Conservation (phyloP, 1,140 invertebrate genomes). For the Hylaeus anthracinus region DNA sequence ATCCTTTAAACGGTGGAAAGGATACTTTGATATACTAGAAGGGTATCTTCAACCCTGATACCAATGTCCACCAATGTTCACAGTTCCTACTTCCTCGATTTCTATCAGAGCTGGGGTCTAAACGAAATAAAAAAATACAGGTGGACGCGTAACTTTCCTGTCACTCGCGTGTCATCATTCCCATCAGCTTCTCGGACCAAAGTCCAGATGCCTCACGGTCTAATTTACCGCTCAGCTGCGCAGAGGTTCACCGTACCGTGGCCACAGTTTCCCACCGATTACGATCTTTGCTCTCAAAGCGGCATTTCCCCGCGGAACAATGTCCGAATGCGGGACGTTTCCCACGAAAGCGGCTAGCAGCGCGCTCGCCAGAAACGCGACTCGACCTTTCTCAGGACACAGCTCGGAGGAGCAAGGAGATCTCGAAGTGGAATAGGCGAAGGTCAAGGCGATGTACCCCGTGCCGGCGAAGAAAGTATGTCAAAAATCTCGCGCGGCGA, state of each 20-base stretch:
- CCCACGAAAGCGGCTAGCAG: neutral
- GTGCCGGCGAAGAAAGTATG: slow-evolving; percentile 76
- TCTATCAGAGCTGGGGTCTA: too few relatives aligned
- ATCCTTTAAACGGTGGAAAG: too few relatives aligned
- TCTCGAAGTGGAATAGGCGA: slow-evolving; percentile 71
- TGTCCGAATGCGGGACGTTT: neutral
- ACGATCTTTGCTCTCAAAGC: neutral
- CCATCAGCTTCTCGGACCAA: too few relatives aligned
- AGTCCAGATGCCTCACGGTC: neutral
- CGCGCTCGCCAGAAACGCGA: neutral
- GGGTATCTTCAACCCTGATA: too few relatives aligned
- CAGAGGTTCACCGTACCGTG: neutral
- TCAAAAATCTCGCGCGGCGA: slow-evolving; percentile 74
- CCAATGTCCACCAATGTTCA: too few relatives aligned
- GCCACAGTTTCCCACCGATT: slow-evolving; percentile 24
- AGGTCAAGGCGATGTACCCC: slow-evolving; percentile 73
- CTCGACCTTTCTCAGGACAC: slow-evolving; percentile 40
- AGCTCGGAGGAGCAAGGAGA: neutral
- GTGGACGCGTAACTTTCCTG: too few relatives aligned
- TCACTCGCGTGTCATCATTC: too few relatives aligned
- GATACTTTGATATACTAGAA: too few relatives aligned
- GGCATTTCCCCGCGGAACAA: neutral
- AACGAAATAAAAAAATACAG: too few relatives aligned
- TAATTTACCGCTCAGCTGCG: slow-evolving; percentile 22
- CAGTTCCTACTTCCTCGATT: too few relatives aligned